phyloP scores from a whole-genome alignment of 1,140 invertebrate genomes.

The Tetranychus cinnabarinus region DNA sequence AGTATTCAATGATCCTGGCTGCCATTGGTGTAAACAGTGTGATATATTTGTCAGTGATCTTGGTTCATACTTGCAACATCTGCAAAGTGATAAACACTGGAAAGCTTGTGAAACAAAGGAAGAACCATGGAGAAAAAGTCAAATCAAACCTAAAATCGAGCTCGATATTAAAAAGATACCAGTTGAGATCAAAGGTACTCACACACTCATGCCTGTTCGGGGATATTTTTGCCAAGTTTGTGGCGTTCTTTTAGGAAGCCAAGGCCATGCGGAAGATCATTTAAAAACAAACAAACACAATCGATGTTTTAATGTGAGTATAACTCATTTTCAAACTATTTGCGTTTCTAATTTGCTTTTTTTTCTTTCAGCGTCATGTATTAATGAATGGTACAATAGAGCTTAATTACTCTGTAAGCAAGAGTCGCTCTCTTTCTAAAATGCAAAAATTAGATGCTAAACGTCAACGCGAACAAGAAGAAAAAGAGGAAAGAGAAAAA shows the following conservation, averaged over 20 bases:
- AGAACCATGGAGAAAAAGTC: background rate
- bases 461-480: background rate
- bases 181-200: background rate
- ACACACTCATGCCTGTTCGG: background rate
- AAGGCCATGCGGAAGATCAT: background rate
- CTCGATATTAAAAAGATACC: no score
- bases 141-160: no score
- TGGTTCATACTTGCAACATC: background rate
- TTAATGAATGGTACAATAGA: background rate
- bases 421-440: background rate
- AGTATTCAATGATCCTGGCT: background rate
- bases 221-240: background rate
- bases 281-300: background rate
- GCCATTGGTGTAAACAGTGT: background rate
- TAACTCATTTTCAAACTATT: background rate
- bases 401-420: background rate
- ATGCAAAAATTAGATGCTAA: background rate
- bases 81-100: background rate
- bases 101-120: background rate
- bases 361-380: background rate
- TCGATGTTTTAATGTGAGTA: background rate
- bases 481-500: background rate
- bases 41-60: background rate
- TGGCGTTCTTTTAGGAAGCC: background rate
- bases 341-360: background rate